Evolutionary conservation across 1,140 invertebrate genomes (phyloP), one percentile per base, ranked within the genome.

Genomic region (Diabrotica virgifera): DNA sequence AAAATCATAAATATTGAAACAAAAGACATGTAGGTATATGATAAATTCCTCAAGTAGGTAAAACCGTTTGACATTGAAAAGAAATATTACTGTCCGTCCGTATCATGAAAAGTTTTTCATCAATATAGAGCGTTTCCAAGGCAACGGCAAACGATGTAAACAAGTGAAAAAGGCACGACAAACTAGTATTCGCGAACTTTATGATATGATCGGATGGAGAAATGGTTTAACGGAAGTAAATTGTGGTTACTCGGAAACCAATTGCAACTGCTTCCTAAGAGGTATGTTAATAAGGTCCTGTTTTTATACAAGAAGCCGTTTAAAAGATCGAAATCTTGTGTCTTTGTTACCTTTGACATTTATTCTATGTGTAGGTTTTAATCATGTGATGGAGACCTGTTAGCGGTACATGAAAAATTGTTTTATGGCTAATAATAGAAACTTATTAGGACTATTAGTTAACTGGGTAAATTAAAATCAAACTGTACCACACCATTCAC

Each of bases 171-270:
- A 12, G 6, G 9, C 24, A 14, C 50, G 7, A 8, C 9, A 11
- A 35, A 24, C 38, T 36, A 60, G 59, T 60, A 24, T 52, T 52
- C 59, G n/a, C 51, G 37, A 60, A 36, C 9, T 35, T 51, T 5
- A 54, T 53, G 67, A 66, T 40, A 54, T 56, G 46, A 64, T 66
- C 86, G 86, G 81, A 93, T 92, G 90, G 90, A 93, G 87, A 91
- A 89, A 91, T 92, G 90, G 90, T 87, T 93, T 76, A 89, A 87
- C 84, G 90, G 91, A 83, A 89, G 89, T 80, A 89, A 89, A 83
- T 83, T 92, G 76, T 92, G 90, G 90, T 87, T 93, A 78, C 90
- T 92, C 79, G 91, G 91, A 77, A 92, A 90, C 82, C 90, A 91
- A 78, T 83, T 92, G 78, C 90, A 90, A 70, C 82, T 93, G 72